phyloP scores from a whole-genome alignment of 2,113 vertebrate species.

The Suncus etruscus region DNA sequence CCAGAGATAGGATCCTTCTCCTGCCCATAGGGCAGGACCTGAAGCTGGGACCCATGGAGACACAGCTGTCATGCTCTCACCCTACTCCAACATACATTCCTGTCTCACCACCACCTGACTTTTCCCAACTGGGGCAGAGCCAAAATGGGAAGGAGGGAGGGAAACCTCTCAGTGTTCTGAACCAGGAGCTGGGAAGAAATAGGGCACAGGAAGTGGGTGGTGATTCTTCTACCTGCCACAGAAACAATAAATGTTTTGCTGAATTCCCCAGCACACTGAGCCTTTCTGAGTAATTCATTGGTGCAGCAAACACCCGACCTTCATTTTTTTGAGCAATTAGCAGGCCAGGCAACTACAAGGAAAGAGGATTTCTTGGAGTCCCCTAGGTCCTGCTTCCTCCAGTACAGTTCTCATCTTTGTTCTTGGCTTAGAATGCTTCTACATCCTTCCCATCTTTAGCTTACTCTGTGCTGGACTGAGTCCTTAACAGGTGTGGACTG shows the following conservation, averaged over 20 bases:
- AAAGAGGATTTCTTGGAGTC: constrained; percentile 27
- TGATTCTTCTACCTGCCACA: not conserved
- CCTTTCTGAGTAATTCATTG: constrained; percentile 62
- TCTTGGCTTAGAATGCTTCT: not conserved
- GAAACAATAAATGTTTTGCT: not conserved
- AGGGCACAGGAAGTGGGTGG: not conserved
- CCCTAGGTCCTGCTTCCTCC: not conserved
- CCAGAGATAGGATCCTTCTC: too few relatives aligned
- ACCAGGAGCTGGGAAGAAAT: not conserved
- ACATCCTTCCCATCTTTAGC: not conserved
- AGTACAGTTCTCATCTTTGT: not conserved
- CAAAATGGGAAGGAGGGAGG: not conserved
- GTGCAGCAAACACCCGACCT: constrained; percentile 14
- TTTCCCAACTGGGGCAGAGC: not conserved
- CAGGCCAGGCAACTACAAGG: constrained; percentile 52
- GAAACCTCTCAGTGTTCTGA: not conserved
- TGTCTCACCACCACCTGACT: too few relatives aligned
- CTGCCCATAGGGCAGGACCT: not conserved
- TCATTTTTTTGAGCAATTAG: constrained; percentile 56
- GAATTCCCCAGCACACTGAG: not conserved
- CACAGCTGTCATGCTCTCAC: too few relatives aligned
- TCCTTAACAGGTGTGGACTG: not conserved
- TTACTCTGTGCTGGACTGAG: not conserved
- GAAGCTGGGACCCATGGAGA: too few relatives aligned
- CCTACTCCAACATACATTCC: too few relatives aligned